These are phyloP conservation scores for Drosophila eohydei DNA, from an alignment of 2,888 invertebrate genomes.

Conservation along the genomic window DNA sequence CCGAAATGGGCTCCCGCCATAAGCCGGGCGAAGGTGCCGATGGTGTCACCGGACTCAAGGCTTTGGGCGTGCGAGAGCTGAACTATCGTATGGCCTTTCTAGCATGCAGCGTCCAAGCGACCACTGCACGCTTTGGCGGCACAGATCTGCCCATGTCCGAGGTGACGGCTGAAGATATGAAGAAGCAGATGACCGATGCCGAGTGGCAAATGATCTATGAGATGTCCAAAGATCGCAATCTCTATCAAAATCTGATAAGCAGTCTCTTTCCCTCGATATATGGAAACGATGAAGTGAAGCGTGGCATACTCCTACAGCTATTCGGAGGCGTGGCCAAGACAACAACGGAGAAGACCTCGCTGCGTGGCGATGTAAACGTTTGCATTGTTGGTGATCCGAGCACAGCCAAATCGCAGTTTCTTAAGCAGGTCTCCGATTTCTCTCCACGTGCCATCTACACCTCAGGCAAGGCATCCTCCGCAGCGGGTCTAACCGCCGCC, in stretches of 20 bases:
- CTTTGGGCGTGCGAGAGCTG: slow-evolving; percentile 94
- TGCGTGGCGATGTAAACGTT: slow-evolving; percentile 98
- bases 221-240: slow-evolving; percentile 96
- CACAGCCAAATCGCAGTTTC: slow-evolving; percentile 98
- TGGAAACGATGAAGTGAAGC: slow-evolving; percentile 98
- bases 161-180: slow-evolving; percentile 95
- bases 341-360: slow-evolving; percentile 94
- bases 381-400: slow-evolving; percentile 99
- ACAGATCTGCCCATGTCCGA: slow-evolving; percentile 94
- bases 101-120: slow-evolving; percentile 95
- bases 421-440: slow-evolving; percentile 97
- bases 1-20: slow-evolving; percentile 92
- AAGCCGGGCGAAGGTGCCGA: slow-evolving; percentile 91
- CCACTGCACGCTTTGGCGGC: slow-evolving; percentile 94
- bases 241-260: slow-evolving; percentile 95
- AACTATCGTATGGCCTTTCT: slow-evolving; percentile 95
- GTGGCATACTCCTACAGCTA: slow-evolving; percentile 95
- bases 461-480: slow-evolving; percentile 98
- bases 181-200: slow-evolving; percentile 95
- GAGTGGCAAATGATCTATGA: slow-evolving; percentile 98
- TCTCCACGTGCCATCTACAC: slow-evolving; percentile 98
- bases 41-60: slow-evolving; percentile 93
- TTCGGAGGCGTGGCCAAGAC: slow-evolving; percentile 99
- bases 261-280: slow-evolving; percentile 98
- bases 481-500: slow-evolving; percentile 99